Evolutionary conservation across 2,113 vertebrate species (phyloP), one percentile per base, ranked within the genome.

Genomic region (Benitochromis conjunctus): DNA sequence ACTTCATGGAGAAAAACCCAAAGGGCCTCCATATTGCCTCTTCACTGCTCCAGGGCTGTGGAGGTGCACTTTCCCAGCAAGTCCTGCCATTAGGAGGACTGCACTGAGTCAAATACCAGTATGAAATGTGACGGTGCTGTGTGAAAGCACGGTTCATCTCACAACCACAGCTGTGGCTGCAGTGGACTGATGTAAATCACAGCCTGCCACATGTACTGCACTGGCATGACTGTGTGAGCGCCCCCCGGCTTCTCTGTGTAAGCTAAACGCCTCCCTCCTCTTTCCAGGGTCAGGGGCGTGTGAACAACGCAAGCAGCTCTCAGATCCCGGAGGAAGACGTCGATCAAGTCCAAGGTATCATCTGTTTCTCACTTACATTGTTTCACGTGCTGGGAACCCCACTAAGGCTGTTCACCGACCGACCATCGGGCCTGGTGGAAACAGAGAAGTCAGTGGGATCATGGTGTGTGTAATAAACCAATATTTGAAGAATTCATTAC

Each of bases 211-310:
- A 18, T 8, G 7, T 48, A 16, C 51, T 54, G 9, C 19, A n/a
- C 18, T 18, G 18, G 48, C 18, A 26, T 24, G 7, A 6, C 51
- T 55, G 12, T 53, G 36, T 83, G 43, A 51, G 36, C 2, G 12
- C n/a, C n/a, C 26, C 10, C 54, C 1, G 11, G 16, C 3, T 57
- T 53, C 16, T 79, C 80, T 36, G 21, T 88, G 41, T 85, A 62
- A 53, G 74, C 88, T 90, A 82, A 92, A 88, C 5, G 1, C 89
- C 56, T 82, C 48, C 85, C 78, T 91, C 85, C 83, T 91, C 64
- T 91, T 86, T 88, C n/a, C 89, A 92, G 87, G 83, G 8, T 56
- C 80, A 69, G 43, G 48, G 64, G 79, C 21, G 9, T 71, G 54
- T 29, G 77, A 71, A 29, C 60, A 56, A 41, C 58, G 29, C 13